Evolutionary conservation across 1,140 invertebrate species (phyloP).

Genomic region (Adoxophyes honmai): DNA sequence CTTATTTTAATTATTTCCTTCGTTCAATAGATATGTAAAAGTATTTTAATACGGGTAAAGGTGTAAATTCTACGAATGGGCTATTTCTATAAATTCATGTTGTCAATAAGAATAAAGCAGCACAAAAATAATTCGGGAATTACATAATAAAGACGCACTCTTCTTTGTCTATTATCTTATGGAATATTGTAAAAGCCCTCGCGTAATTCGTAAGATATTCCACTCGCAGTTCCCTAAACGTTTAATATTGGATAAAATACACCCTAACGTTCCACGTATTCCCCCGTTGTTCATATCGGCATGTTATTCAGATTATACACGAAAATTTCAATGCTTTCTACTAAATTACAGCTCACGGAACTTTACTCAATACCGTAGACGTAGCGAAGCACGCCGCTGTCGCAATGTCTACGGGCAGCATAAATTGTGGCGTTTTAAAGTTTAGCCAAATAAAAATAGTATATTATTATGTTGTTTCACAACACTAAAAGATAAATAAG

Average conservation of each 20-base stretch:
- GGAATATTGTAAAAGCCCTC: slow-evolving; percentile 62
- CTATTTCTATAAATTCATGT: no score
- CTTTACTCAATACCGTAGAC: slow-evolving; percentile 55
- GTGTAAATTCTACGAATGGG: no score
- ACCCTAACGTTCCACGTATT: slow-evolving; percentile 62
- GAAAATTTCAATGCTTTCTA: slow-evolving; percentile 77
- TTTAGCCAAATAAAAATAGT: no score
- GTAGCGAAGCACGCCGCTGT: slow-evolving; percentile 23
- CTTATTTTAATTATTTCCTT: no score
- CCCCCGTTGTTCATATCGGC: slow-evolving; percentile 75
- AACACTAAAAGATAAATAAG: no score
- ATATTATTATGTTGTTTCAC: no score
- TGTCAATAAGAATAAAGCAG: no score
- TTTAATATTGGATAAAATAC: slow-evolving; percentile 76
- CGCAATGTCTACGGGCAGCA: neutral
- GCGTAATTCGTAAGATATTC: slow-evolving; percentile 70
- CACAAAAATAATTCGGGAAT: neutral
- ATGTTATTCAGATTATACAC: slow-evolving; percentile 77
- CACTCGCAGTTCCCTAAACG: slow-evolving; percentile 58
- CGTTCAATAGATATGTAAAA: no score
- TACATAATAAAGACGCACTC: slow-evolving; percentile 31
- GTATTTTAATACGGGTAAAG: no score
- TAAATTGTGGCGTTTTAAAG: no score
- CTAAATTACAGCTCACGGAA: slow-evolving; percentile 74
- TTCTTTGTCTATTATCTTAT: slow-evolving; percentile 54